Conservation (phyloP, 2,113 vertebrate genomes). For the Leiothrix lutea region DNA sequence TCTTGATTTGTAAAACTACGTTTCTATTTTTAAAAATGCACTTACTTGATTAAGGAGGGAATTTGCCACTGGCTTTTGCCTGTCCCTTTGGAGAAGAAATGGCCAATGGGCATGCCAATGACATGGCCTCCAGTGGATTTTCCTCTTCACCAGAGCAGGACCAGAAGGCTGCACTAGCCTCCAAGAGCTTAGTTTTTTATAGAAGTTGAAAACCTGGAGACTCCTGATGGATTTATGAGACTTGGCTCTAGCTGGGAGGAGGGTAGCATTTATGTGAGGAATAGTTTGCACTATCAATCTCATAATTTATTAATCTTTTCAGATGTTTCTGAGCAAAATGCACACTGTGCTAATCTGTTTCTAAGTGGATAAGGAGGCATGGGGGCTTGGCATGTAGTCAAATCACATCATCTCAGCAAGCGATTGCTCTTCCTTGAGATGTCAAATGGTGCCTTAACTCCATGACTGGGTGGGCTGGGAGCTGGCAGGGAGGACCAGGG, state of each 20-base stretch:
- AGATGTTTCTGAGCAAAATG: conserved; percentile 11
- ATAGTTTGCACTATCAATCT: neutral
- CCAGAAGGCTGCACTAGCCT: accelerated
- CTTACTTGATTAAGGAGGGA: neutral
- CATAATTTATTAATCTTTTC: neutral
- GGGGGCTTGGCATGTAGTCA: neutral
- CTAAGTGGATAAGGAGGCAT: neutral
- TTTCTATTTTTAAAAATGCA: neutral
- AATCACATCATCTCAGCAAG: neutral
- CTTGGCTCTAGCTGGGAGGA: neutral
- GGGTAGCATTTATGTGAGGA: neutral
- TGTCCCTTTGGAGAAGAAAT: neutral
- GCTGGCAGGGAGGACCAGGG: neutral
- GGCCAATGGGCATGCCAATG: accelerated
- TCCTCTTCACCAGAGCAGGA: neutral
- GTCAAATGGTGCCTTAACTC: neutral
- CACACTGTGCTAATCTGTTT: neutral
- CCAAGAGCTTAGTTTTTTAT: neutral
- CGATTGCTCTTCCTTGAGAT: neutral
- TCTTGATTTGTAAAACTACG: neutral
- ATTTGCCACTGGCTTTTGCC: neutral
- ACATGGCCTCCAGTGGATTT: neutral
- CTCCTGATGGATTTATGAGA: neutral
- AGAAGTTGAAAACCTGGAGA: neutral
- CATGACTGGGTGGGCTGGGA: neutral